Percentiles rank a stretch among this genome's conserved stretches.
Conservation (phyloP, 1,140 invertebrate genomes). For the Arctopsyche grandis region DNA sequence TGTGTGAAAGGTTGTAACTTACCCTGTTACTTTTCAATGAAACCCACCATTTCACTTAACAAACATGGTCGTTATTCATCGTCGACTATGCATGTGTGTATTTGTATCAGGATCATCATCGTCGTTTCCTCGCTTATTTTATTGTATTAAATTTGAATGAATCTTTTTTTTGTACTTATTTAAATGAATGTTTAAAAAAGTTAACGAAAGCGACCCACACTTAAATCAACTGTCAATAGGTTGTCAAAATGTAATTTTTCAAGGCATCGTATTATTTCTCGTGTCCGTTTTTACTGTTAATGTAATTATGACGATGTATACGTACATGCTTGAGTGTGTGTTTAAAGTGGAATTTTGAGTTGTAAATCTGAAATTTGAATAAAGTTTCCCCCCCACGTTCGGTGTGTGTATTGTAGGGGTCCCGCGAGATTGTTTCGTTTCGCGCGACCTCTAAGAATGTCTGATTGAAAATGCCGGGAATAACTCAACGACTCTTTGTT, state of each 20-base stretch:
- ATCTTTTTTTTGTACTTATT: too few species aligned
- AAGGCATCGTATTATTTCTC: background rate
- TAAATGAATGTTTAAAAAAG: background rate
- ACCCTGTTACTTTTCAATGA: constrained; percentile 27
- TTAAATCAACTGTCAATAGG: constrained; percentile 17
- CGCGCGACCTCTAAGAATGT: constrained; percentile 44
- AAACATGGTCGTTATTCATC: constrained; percentile 5
- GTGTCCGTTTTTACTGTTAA: background rate
- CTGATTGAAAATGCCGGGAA: constrained; percentile 45
- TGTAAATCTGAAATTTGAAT: constrained; percentile 18
- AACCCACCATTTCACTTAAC: constrained; percentile 8
- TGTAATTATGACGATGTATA: background rate
- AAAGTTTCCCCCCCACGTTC: too few species aligned
- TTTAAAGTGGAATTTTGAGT: constrained; percentile 6
- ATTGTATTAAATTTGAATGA: background rate
- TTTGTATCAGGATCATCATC: background rate
- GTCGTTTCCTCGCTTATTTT: background rate
- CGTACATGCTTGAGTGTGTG: background rate
- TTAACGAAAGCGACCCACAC: too few species aligned
- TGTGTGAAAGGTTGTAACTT: constrained; percentile 24
- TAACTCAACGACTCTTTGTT: constrained; percentile 39
- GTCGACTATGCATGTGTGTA: background rate
- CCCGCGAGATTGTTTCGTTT: constrained; percentile 39
- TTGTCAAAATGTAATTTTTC: constrained; percentile 23
- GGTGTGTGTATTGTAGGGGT: too few species aligned